Evolutionary conservation across 2,888 invertebrate genomes (phyloP).

Genomic region (Operophtera brumata): DNA sequence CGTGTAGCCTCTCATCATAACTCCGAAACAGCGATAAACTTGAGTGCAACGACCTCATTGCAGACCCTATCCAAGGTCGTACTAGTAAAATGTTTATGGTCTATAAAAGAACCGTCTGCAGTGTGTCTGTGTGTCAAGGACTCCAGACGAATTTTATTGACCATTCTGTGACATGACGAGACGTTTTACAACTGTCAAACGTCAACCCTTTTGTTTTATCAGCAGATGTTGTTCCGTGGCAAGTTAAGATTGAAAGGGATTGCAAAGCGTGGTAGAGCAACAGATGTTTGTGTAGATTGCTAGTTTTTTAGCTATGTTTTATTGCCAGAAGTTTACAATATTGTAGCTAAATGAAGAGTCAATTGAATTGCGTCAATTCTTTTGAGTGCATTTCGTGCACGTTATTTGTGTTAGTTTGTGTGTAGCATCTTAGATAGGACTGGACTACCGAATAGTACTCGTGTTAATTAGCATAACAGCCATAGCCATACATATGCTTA

Average conservation of each 20-base stretch:
- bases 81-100: constrained; percentile 81
- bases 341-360: background rate
- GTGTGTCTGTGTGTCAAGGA: constrained; percentile 79
- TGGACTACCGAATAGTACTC: no score
- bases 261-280: constrained; percentile 9
- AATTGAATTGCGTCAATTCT: background rate
- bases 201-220: constrained; percentile 51
- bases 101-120: constrained; percentile 77
- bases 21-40: constrained; percentile 59
- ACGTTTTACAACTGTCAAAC: constrained; percentile 55
- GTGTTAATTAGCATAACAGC: no score
- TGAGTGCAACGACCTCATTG: constrained; percentile 77
- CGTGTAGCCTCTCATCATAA: constrained; percentile 46
- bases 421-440: background rate
- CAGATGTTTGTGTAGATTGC: constrained; percentile 16
- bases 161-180: constrained; percentile 57
- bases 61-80: constrained; percentile 77
- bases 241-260: constrained; percentile 8
- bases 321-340: background rate
- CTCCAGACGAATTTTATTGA: constrained; percentile 74
- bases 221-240: constrained; percentile 38
- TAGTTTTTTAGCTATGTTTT: background rate
- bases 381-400: no score
- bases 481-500: no score
- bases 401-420: no score